These are phyloP conservation scores for Neolamprologus tretocephalus DNA, from an alignment of 2,113 vertebrate genomes.

Conservation along the genomic window DNA sequence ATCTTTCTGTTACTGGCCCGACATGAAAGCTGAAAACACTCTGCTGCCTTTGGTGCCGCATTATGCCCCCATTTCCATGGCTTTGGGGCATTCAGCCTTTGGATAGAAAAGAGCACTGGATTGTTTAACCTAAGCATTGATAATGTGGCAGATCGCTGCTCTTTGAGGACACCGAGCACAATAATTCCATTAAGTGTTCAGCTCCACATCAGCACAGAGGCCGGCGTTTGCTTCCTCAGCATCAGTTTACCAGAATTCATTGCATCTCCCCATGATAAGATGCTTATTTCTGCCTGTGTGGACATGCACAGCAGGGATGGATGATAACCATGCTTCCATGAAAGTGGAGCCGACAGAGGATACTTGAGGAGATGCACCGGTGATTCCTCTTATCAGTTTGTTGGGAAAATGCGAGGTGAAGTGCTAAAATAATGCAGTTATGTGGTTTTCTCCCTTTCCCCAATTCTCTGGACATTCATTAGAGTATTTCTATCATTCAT, in stretches of 20 bases:
- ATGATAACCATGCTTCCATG: neutral
- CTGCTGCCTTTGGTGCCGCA: neutral
- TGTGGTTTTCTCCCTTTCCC: neutral
- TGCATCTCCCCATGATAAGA: neutral
- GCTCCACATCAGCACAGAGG: neutral
- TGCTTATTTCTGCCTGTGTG: slow-evolving; percentile 9
- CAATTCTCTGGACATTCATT: fast-evolving
- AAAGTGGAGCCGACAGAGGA: slow-evolving; percentile 11
- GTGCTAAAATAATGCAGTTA: neutral
- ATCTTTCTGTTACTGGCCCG: neutral
- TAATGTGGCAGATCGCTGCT: slow-evolving; percentile 12
- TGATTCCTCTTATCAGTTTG: neutral
- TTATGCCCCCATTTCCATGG: neutral
- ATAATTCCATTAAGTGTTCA: slow-evolving; percentile 22
- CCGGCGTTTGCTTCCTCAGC: neutral
- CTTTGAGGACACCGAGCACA: neutral
- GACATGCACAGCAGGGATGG: slow-evolving; percentile 8
- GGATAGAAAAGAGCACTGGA: neutral
- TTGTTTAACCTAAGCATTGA: slow-evolving; percentile 16
- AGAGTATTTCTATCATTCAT: neutral
- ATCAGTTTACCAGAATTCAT: neutral
- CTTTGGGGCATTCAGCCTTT: slow-evolving; percentile 1
- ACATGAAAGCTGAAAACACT: slow-evolving; percentile 16
- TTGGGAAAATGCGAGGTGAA: neutral
- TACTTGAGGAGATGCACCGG: neutral